These are phyloP conservation scores for Sebastes miniatus DNA, from an alignment of 2,797 vertebrate genomes.

Conservation along the genomic window DNA sequence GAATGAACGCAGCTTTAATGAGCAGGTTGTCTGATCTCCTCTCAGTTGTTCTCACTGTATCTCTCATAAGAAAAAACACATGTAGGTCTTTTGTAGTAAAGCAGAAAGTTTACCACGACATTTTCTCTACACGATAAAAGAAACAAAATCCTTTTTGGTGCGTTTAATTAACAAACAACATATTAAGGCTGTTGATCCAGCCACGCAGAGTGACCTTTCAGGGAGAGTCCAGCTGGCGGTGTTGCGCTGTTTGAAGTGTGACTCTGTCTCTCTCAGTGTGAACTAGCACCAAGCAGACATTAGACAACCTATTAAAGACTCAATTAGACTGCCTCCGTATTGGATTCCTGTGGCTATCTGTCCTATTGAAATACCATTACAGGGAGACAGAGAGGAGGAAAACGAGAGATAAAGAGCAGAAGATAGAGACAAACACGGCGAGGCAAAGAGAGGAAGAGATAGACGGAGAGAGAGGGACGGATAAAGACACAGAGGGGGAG, in stretches of 20 bases:
- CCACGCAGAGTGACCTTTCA: constrained; percentile 55
- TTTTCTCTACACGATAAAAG: constrained; percentile 5
- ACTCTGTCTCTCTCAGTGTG: constrained; percentile 57
- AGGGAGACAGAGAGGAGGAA: constrained; percentile 49
- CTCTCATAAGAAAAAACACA: background rate
- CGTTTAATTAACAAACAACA: constrained; percentile 36
- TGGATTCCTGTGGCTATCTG: constrained; percentile 75
- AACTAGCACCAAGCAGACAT: constrained; percentile 63
- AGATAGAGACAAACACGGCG: constrained; percentile 53
- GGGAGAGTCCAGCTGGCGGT: constrained; percentile 42
- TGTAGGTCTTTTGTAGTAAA: background rate
- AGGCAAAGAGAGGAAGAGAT: constrained; percentile 16
- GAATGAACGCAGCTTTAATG: background rate
- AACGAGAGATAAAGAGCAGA: constrained; percentile 59
- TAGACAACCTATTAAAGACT: constrained; percentile 75
- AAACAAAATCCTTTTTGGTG: background rate
- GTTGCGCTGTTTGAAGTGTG: constrained; percentile 50
- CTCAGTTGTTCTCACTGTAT: background rate
- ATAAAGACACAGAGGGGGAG: constrained; percentile 49
- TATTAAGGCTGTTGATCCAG: constrained; percentile 22
- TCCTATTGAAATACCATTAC: constrained; percentile 73
- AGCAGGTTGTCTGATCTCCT: constrained; percentile 4
- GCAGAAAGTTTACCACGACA: background rate
- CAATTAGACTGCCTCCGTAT: constrained; percentile 71
- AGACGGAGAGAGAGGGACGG: constrained; percentile 24